phyloP scores from a whole-genome alignment of 2,797 vertebrate genomes.

The Malurus leucopterus region DNA sequence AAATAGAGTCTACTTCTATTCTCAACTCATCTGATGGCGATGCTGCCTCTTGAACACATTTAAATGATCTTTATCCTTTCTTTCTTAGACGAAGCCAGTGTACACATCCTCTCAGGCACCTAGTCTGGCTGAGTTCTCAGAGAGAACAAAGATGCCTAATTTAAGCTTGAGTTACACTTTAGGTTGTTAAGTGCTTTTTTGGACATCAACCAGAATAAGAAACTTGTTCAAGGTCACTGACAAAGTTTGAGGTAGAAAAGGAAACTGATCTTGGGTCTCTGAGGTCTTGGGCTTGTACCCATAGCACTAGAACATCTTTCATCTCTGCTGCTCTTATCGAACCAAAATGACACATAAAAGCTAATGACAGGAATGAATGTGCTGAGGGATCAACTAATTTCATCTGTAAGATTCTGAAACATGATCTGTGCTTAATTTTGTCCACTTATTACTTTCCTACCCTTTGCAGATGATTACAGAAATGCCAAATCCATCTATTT shows the following conservation, averaged over 20 bases:
- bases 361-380: neutral
- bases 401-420: neutral
- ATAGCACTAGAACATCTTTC: neutral
- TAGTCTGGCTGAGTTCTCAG: neutral
- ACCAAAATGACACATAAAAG: neutral
- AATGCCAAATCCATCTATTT: conserved; percentile 65
- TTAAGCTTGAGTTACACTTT: conserved; percentile 17
- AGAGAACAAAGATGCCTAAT: neutral
- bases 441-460: conserved; percentile 7
- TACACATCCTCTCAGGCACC: neutral
- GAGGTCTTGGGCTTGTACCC: neutral
- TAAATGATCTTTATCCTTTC: neutral
- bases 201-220: conserved; percentile 20
- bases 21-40: neutral
- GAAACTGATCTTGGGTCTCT: neutral
- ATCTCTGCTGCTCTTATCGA: neutral
- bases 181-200: conserved; percentile 45
- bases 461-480: conserved; percentile 38
- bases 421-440: neutral
- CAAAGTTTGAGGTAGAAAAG: neutral
- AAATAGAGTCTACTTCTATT: neutral
- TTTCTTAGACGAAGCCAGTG: neutral
- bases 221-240: neutral
- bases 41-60: neutral
- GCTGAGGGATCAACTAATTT: neutral